Evolutionary conservation across 2,797 vertebrate genomes (phyloP).

Genomic region (Phataginus tricuspis): DNA sequence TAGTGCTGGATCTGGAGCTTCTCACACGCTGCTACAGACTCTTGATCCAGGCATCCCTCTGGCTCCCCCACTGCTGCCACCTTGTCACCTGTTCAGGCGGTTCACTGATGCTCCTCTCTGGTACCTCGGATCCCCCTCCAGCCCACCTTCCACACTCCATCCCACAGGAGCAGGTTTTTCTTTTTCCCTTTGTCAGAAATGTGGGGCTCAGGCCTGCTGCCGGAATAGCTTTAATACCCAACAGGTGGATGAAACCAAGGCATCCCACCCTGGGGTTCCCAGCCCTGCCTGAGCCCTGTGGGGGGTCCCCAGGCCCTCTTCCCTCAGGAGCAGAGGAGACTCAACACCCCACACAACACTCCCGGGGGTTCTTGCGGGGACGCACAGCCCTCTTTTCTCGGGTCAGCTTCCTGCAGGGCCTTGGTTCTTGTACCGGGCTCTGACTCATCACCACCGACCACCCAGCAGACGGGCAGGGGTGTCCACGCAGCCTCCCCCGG

Average conservation of each 20-base stretch:
- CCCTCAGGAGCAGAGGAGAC: not conserved
- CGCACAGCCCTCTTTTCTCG: no score
- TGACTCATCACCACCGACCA: not conserved
- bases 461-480: not conserved
- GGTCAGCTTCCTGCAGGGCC: not conserved
- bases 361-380: fast-evolving
- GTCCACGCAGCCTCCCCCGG: not conserved
- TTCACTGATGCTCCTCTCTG: not conserved
- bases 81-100: no score
- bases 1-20: not conserved
- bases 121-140: no score
- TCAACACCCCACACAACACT: fast-evolving
- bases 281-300: not conserved
- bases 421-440: fast-evolving
- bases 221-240: not conserved
- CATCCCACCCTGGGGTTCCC: not conserved
- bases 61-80: no score
- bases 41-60: fast-evolving
- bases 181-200: not conserved
- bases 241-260: not conserved
- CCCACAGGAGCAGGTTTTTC: fast-evolving
- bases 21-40: fast-evolving
- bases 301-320: fast-evolving
- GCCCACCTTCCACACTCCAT: fast-evolving
- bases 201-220: not conserved